phyloP scores from a whole-genome alignment of 2,113 vertebrate species.

The Theristicus caerulescens region DNA sequence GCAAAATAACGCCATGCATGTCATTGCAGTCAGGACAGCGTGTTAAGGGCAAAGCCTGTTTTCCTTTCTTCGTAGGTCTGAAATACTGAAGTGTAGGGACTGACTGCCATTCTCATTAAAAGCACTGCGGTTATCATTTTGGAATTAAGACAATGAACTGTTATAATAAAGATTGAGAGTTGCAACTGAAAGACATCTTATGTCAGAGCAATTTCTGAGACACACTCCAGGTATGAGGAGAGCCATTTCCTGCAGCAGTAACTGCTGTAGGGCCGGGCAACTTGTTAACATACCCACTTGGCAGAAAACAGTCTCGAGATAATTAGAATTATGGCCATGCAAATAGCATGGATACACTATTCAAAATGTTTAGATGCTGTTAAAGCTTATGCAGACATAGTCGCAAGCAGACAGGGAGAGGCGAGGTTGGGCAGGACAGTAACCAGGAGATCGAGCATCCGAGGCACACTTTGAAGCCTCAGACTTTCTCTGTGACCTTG shows the following conservation, averaged over 20 bases:
- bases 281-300: neutral
- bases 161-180: conserved; percentile 21
- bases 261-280: neutral
- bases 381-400: neutral
- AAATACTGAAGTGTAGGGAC: neutral
- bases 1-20: rapidly evolving
- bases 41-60: neutral
- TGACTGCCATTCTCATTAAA: neutral
- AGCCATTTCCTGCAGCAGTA: neutral
- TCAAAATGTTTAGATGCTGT: neutral
- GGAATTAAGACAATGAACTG: conserved; percentile 26
- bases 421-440: neutral
- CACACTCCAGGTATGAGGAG: neutral
- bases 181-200: conserved; percentile 7
- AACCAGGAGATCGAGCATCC: neutral
- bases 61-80: neutral
- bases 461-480: neutral
- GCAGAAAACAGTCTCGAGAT: neutral
- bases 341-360: neutral
- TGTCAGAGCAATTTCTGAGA: conserved; percentile 31
- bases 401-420: neutral
- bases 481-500: neutral
- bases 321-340: neutral
- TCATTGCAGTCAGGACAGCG: rapidly evolving
- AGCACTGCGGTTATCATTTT: neutral